phyloP scores from a whole-genome alignment of 1,140 invertebrate species.

The Monochamus saltuarius region DNA sequence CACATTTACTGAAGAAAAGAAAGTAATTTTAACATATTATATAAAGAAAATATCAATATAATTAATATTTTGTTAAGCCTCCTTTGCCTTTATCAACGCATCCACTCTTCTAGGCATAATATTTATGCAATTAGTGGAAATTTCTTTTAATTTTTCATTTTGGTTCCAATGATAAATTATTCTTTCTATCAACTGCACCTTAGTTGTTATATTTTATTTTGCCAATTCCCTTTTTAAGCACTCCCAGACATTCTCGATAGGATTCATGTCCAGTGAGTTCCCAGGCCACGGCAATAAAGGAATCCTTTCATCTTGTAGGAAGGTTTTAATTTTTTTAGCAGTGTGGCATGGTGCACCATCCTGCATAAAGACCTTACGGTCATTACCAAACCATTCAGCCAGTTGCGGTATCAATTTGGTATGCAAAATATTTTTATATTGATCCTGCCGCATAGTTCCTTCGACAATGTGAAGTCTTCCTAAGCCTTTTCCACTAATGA shows the following conservation, averaged over 20 bases:
- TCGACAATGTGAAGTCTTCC: no score
- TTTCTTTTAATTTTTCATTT: constrained; percentile 1
- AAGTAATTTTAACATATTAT: no score
- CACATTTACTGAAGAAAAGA: no score
- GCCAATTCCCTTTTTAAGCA: constrained; percentile 9
- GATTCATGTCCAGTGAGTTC: neutral
- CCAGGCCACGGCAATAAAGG: no score
- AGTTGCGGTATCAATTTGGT: constrained; percentile 4
- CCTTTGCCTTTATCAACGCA: constrained; percentile 1
- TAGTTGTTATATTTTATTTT: constrained; percentile 1
- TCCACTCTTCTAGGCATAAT: neutral
- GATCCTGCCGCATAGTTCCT: no score
- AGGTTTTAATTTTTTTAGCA: neutral
- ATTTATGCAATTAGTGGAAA: neutral
- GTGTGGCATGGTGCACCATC: no score
- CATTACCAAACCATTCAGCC: neutral
- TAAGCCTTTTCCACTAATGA: neutral
- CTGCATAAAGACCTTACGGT: neutral
- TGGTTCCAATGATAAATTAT: constrained; percentile 7
- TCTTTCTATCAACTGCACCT: no score
- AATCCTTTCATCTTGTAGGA: neutral
- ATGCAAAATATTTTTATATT: no score
- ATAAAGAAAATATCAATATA: no score
- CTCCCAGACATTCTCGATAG: constrained; percentile 8
- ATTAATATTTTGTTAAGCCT: constrained; percentile 7